Conservation (phyloP, 2,797 vertebrate genomes). For the Cossypha dichroa region DNA sequence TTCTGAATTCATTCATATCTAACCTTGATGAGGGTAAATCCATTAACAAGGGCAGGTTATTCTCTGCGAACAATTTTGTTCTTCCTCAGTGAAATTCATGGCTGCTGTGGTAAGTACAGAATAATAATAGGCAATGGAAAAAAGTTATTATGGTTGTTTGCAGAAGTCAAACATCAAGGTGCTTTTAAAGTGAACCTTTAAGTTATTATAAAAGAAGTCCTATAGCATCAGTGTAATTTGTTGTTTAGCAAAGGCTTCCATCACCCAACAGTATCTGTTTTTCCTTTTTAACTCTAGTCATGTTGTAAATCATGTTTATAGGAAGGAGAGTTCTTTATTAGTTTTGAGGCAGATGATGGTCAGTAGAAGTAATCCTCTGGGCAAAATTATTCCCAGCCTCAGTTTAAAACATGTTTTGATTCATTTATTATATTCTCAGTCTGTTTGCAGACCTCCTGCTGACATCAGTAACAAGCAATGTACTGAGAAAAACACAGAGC, state of each 20-base stretch:
- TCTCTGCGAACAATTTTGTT: neutral
- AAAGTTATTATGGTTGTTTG: conserved; percentile 29
- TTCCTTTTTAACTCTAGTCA: neutral
- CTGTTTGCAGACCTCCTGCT: neutral
- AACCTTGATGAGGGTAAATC: neutral
- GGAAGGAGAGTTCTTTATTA: conserved; percentile 40
- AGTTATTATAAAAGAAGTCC: neutral
- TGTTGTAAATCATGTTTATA: conserved; percentile 44
- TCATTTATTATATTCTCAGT: conserved; percentile 33
- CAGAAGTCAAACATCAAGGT: conserved; percentile 24
- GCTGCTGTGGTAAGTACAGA: neutral
- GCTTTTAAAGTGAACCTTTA: conserved; percentile 26
- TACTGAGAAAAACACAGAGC: conserved; percentile 4
- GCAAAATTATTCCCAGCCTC: conserved; percentile 19
- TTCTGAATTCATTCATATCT: neutral
- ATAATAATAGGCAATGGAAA: neutral
- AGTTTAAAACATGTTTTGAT: conserved; percentile 27
- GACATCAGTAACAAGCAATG: neutral
- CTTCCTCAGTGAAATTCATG: conserved; percentile 42
- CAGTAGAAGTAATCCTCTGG: conserved; percentile 40
- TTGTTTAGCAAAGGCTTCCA: neutral
- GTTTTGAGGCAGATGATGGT: conserved; percentile 4
- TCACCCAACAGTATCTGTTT: neutral
- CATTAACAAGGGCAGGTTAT: neutral
- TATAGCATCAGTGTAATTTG: neutral